Percentiles rank a stretch among this genome's conserved stretches.
Conservation (phyloP, 2,797 vertebrate genomes). For the Mus spretus region DNA sequence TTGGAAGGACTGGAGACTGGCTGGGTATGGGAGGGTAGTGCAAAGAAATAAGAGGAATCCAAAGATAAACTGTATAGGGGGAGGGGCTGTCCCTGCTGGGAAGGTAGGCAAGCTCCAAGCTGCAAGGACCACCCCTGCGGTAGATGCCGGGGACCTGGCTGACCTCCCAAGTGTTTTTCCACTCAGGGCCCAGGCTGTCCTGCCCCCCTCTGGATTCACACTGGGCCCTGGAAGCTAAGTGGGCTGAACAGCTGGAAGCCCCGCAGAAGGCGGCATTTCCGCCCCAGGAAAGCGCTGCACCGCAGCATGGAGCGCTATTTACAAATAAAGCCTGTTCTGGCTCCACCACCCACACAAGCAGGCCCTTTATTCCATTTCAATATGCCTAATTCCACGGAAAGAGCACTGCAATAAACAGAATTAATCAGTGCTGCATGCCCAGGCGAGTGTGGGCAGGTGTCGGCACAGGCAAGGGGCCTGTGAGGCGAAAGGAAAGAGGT, state of each 20-base stretch:
- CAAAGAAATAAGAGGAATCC: background rate
- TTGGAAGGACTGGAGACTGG: background rate
- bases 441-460: slow-evolving; percentile 67
- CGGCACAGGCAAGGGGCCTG: background rate
- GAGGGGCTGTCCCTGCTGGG: background rate
- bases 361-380: slow-evolving; percentile 78
- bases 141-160: background rate
- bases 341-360: slow-evolving; percentile 73
- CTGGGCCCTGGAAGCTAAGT: background rate
- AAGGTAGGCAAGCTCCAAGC: background rate
- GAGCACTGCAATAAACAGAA: slow-evolving; percentile 50
- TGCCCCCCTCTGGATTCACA: background rate
- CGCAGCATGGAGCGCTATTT: slow-evolving; percentile 52
- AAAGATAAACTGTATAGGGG: background rate
- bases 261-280: background rate
- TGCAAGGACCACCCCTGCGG: rapidly evolving
- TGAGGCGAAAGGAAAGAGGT: background rate
- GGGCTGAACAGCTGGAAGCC: slow-evolving; percentile 33
- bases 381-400: slow-evolving; percentile 73
- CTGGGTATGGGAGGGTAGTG: slow-evolving; percentile 5
- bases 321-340: slow-evolving; percentile 80
- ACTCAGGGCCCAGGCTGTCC: background rate
- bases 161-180: background rate
- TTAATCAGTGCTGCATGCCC: slow-evolving; percentile 56
- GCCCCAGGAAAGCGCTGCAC: slow-evolving; percentile 4